Conservation (phyloP, 1,140 invertebrate species). For the Drosophila ambigua region DNA sequence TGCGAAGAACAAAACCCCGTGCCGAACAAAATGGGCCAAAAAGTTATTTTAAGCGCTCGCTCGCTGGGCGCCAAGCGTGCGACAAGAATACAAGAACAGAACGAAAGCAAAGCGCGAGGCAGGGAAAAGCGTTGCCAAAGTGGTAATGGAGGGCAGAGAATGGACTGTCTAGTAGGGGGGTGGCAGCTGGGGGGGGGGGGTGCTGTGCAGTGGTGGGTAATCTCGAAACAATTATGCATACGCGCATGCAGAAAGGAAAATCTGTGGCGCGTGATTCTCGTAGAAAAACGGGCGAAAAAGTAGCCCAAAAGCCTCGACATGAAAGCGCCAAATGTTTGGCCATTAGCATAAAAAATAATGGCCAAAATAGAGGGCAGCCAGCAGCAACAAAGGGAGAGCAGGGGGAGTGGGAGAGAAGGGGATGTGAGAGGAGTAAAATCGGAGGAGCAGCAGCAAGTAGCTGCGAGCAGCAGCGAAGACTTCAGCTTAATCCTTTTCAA, state of each 20-base stretch:
- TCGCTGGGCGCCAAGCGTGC: constrained; percentile 39
- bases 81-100: constrained; percentile 44
- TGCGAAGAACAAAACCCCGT: constrained; percentile 51
- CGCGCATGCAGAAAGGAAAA: constrained; percentile 59
- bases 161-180: background rate
- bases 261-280: constrained; percentile 70
- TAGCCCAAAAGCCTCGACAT: constrained; percentile 70
- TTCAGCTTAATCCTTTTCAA: constrained; percentile 71
- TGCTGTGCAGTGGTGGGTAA: constrained; percentile 48
- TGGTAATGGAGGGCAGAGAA: background rate
- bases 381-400: constrained; percentile 7
- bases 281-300: constrained; percentile 43
- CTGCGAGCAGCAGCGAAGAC: constrained; percentile 63
- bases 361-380: constrained; percentile 32
- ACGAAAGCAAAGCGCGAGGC: constrained; percentile 40
- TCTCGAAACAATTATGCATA: constrained; percentile 81
- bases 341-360: constrained; percentile 81
- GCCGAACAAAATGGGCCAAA: constrained; percentile 70
- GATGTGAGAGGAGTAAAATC: too few species aligned
- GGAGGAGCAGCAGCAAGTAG: background rate
- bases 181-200: background rate
- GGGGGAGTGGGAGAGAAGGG: background rate
- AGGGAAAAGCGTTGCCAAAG: constrained; percentile 46
- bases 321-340: constrained; percentile 72
- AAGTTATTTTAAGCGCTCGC: constrained; percentile 73